Conservation (phyloP, 2,113 vertebrate species). For the Mirounga angustirostris region DNA sequence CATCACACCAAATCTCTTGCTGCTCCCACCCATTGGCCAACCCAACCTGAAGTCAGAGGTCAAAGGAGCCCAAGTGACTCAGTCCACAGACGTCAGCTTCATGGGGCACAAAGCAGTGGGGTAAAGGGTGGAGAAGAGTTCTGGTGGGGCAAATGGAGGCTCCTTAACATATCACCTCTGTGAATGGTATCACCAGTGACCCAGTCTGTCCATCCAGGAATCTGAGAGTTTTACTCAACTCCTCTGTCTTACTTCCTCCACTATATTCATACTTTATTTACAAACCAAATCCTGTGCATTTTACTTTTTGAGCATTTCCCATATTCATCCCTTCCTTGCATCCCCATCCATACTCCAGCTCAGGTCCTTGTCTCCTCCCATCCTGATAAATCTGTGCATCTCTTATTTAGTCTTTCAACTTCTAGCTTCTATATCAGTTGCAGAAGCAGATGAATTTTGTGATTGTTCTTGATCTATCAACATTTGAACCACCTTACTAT, state of each 20-base stretch:
- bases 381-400: background rate
- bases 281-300: background rate
- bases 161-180: background rate
- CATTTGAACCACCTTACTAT: background rate
- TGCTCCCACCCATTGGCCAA: background rate
- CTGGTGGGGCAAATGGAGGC: background rate
- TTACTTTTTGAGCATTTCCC: background rate
- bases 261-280: too few relatives aligned
- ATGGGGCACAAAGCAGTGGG: background rate
- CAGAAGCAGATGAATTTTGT: background rate
- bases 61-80: background rate
- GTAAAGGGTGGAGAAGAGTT: background rate
- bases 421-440: background rate
- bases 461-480: background rate
- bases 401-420: background rate
- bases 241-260: background rate
- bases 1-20: background rate
- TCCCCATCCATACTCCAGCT: background rate
- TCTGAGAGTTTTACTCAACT: background rate
- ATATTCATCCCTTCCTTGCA: background rate
- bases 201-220: background rate
- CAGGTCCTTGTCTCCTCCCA: background rate
- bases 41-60: background rate
- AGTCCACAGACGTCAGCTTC: background rate
- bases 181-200: background rate